These are phyloP conservation scores for Paelopatides confundens DNA, from an alignment of 53 echinoderm and acorn worm species.

Conservation along the genomic window DNA sequence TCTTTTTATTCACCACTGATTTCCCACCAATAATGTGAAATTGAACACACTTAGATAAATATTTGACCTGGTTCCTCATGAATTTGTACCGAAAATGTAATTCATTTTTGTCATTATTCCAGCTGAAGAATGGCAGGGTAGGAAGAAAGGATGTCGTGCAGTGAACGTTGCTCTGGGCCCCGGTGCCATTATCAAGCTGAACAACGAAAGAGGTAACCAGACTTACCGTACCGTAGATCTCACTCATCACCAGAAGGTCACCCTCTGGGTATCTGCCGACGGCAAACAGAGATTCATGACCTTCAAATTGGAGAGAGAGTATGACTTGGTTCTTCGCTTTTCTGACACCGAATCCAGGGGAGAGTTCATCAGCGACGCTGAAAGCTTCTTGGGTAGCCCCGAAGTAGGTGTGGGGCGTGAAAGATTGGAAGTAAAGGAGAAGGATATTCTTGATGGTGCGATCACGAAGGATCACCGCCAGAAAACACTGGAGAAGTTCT, in stretches of 20 bases:
- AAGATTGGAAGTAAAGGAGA: constrained; percentile 82
- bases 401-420: constrained; percentile 89
- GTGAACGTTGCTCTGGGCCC: constrained; percentile 88
- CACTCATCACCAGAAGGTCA: constrained; percentile 73
- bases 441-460: constrained; percentile 75
- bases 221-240: constrained; percentile 87
- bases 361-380: constrained; percentile 86
- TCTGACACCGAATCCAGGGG: constrained; percentile 65
- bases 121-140: constrained; percentile 95
- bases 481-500: constrained; percentile 87
- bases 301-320: constrained; percentile 88
- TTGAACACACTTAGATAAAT: not conserved
- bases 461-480: constrained; percentile 92
- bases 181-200: constrained; percentile 74
- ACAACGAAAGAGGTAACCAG: constrained; percentile 88
- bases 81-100: too few relatives aligned
- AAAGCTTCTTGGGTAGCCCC: constrained; percentile 82
- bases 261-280: constrained; percentile 82
- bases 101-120: not conserved
- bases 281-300: constrained; percentile 69
- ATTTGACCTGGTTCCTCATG: too few relatives aligned
- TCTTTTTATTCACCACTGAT: too few relatives aligned
- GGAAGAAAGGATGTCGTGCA: constrained; percentile 71
- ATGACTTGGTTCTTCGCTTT: constrained; percentile 92
- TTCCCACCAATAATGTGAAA: too few relatives aligned